Base-by-base conservation (phyloP, 2,113 vertebrate genomes). In the Rattus rattus region DNA sequence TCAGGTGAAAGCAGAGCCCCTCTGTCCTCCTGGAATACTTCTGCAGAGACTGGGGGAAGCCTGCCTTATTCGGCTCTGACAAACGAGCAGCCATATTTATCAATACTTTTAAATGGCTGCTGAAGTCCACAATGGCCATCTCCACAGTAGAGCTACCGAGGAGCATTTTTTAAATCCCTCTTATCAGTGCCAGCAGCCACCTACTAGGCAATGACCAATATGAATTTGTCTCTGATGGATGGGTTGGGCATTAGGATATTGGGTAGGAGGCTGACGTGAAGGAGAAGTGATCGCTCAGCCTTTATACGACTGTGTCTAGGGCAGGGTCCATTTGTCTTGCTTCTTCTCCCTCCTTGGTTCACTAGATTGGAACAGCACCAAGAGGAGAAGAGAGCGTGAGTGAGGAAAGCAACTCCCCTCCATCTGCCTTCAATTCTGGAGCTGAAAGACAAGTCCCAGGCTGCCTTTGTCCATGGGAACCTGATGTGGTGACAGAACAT, bases 351-450 rank as follows among this genome's bases (percentile, higher is more conserved):
- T 77, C 56, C 87, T n/a, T 24, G 83, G 85, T 61, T 96, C 92
- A 39, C 52, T 90, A 95, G 73, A n/a, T 87, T 84, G 93, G 67
- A 96, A 79, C 8, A 79, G 24, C 17, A 26, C 61, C 61, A 54
- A 80, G 33, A 65, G 56, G 4, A 22, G 4, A 95, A 63, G 69
- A 89, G 0, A 0, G 1, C 39, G 26, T 20, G 86, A 39, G 5
- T 91, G 90, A 97, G 96, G 72, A 59, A 33, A 90, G 83, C 65
- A 77, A 90, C 63, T 70, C 0, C 28, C 2, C 49, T 94, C 79
- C 85, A 76, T 96, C 95, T 97, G 87, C 92, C 94, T 97, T 94
- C 61, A 86, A 85, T 97, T 91, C 92, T 81, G 94, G 91, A 56
- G 26, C 36, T n/a, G 54, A 36, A 36, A 70, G 98, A 96, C 70